Evolutionary conservation across 1,140 invertebrate genomes (phyloP).

Genomic region (Spodoptera litura): DNA sequence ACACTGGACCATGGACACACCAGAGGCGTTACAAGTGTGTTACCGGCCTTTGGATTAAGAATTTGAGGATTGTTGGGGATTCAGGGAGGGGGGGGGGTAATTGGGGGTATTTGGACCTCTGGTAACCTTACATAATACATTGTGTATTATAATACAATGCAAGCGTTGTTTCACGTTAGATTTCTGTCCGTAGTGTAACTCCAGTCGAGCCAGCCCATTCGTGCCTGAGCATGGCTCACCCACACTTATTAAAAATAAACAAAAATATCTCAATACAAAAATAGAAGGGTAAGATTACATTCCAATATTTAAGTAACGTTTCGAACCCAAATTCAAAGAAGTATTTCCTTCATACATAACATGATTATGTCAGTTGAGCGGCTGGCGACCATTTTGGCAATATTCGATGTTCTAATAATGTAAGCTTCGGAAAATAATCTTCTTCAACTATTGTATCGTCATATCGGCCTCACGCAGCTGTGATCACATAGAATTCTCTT

Average conservation of each 20-base stretch:
- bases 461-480: constrained; percentile 7
- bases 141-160: too few species aligned
- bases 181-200: too few species aligned
- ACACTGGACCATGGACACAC: too few species aligned
- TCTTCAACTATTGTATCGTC: constrained; percentile 24
- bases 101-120: too few species aligned
- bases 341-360: constrained; percentile 23
- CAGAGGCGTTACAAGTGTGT: too few species aligned
- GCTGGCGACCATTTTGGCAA: constrained; percentile 19
- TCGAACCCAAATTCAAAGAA: constrained; percentile 12
- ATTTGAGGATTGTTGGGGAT: too few species aligned
- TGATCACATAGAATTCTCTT: not conserved
- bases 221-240: too few species aligned
- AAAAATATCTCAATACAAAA: constrained; percentile 14
- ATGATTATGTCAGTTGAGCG: constrained; percentile 34
- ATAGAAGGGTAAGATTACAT: constrained; percentile 1
- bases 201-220: too few species aligned
- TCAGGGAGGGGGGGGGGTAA: too few species aligned
- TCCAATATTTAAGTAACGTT: constrained; percentile 9
- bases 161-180: too few species aligned
- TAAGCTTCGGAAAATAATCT: constrained; percentile 19
- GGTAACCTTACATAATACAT: too few species aligned
- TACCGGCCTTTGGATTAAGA: too few species aligned
- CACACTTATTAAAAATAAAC: not conserved
- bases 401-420: constrained; percentile 22